These are phyloP conservation scores for Paracanthobrama guichenoti DNA, from an alignment of 2,113 vertebrate species.

Conservation along the genomic window DNA sequence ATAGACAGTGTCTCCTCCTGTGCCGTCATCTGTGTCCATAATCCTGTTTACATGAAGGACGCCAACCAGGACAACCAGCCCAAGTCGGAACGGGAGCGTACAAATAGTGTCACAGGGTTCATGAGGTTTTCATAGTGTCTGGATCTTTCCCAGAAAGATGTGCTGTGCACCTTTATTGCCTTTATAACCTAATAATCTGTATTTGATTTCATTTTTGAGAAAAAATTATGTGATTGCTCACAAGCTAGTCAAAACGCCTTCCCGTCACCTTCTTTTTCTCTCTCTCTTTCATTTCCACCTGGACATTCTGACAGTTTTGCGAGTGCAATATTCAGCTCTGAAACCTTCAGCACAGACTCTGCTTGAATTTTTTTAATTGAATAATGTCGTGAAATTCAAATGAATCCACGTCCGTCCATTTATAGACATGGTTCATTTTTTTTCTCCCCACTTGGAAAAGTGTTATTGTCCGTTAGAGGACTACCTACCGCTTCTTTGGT, in stretches of 20 bases:
- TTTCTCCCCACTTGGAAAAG: not conserved
- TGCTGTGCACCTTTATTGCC: not conserved
- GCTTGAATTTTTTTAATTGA: not conserved
- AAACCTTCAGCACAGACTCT: not conserved
- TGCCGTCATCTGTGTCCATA: conserved; percentile 4
- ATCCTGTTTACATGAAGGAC: conserved; percentile 36
- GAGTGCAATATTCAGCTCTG: not conserved
- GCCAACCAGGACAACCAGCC: conserved; percentile 37
- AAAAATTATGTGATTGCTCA: not conserved
- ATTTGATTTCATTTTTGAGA: conserved; percentile 8
- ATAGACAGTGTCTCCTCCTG: conserved; percentile 18
- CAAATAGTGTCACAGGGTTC: conserved; percentile 15
- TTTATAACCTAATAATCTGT: not conserved
- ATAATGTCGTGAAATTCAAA: not conserved
- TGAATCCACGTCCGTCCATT: not conserved
- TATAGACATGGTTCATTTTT: not conserved
- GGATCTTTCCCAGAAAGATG: not conserved
- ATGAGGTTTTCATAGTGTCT: not conserved
- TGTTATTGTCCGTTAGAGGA: conserved; percentile 45
- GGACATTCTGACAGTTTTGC: not conserved
- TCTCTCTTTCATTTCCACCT: not conserved
- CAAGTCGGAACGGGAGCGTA: not conserved
- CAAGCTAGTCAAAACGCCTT: not conserved
- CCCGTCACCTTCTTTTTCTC: not conserved
- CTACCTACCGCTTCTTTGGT: conserved; percentile 24